Evolutionary conservation across 2,797 vertebrate species (phyloP).

Genomic region (Paramormyrops hopkinsi): DNA sequence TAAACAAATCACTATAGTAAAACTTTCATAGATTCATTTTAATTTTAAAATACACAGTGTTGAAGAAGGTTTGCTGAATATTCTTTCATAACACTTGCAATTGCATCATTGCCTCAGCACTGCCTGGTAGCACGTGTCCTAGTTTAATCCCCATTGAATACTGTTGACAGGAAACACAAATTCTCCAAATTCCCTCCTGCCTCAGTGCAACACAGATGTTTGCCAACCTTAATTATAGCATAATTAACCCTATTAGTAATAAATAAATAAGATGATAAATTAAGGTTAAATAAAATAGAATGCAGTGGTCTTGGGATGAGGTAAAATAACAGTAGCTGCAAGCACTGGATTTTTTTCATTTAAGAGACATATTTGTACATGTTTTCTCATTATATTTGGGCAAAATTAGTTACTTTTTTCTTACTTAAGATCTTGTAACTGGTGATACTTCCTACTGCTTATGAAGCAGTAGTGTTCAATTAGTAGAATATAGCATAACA

Average conservation of each 20-base stretch:
- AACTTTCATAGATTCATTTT: neutral
- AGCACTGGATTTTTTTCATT: neutral
- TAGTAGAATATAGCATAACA: neutral
- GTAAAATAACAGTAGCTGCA: neutral
- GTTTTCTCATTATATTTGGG: neutral
- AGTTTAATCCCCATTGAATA: neutral
- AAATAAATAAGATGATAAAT: neutral
- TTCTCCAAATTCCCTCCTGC: neutral
- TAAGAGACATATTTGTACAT: neutral
- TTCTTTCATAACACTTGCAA: neutral
- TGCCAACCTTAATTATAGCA: neutral
- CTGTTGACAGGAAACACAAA: neutral
- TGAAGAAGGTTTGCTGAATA: neutral
- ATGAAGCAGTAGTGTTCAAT: neutral
- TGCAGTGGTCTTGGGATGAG: neutral
- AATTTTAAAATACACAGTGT: neutral
- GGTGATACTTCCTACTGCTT: neutral
- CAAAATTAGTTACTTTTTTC: neutral
- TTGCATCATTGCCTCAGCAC: neutral
- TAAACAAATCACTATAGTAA: neutral
- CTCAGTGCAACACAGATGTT: slow-evolving; percentile 2
- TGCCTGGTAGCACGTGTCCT: neutral
- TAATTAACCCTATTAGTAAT: slow-evolving; percentile 7
- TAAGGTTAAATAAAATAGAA: neutral
- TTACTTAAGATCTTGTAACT: neutral